Evolutionary conservation across 2,113 vertebrate species (phyloP).

Genomic region (Varanus komodoensis): DNA sequence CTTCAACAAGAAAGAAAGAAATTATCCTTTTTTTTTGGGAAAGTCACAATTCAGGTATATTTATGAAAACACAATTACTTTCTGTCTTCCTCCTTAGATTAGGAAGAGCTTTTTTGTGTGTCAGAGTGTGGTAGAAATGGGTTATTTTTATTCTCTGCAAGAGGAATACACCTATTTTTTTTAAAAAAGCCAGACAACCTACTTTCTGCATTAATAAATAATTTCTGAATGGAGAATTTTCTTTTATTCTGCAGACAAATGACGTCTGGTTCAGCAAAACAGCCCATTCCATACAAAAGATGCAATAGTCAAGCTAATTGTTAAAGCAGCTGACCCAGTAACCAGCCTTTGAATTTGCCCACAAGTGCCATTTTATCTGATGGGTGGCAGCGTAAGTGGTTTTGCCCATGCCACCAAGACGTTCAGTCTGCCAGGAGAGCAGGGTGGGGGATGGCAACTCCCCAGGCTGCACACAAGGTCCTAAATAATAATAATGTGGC

Average conservation of each 20-base stretch:
- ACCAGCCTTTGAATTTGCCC: not conserved
- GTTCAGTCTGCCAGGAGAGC: not conserved
- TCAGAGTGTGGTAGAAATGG: slow-evolving; percentile 39
- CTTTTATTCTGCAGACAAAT: slow-evolving; percentile 63
- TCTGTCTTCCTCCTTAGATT: slow-evolving; percentile 64
- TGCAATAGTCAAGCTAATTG: slow-evolving; percentile 25
- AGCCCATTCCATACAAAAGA: slow-evolving; percentile 20
- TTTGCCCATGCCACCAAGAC: not conserved
- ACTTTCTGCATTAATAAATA: slow-evolving; percentile 70
- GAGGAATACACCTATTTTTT: not conserved
- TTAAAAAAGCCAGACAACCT: slow-evolving; percentile 34
- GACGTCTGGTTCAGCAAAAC: slow-evolving; percentile 48
- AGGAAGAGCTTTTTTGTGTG: slow-evolving; percentile 38
- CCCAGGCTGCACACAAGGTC: not conserved
- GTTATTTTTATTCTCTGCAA: slow-evolving; percentile 54
- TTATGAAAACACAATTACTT: slow-evolving; percentile 66
- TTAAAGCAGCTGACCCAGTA: slow-evolving; percentile 32
- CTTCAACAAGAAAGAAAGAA: slow-evolving; percentile 50
- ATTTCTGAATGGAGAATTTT: slow-evolving; percentile 47
- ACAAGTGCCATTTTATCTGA: not conserved
- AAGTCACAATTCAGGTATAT: slow-evolving; percentile 60
- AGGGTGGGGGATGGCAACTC: not conserved
- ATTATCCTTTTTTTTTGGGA: slow-evolving; percentile 54
- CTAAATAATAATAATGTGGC: not conserved
- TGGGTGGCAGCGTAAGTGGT: not conserved